Evolutionary conservation across 2,888 invertebrate genomes (phyloP).

Genomic region (Mesochorus sp.): DNA sequence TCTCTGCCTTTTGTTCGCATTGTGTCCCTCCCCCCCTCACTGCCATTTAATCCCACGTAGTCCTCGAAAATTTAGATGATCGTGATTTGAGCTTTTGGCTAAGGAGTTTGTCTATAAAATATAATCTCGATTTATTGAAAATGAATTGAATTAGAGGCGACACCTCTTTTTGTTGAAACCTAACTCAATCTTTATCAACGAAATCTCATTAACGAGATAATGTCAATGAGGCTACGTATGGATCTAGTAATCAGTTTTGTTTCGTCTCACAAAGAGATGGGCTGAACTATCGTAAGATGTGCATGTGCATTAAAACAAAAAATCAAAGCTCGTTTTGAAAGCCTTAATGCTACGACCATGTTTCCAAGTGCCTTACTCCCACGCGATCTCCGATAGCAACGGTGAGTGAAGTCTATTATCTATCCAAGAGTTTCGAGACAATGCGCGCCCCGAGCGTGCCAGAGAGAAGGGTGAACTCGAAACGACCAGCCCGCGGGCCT

Average conservation of each 20-base stretch:
- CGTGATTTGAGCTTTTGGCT: slow-evolving; percentile 46
- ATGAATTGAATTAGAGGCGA: no score
- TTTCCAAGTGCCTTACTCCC: slow-evolving; percentile 31
- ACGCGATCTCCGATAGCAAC: slow-evolving; percentile 45
- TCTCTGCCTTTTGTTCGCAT: slow-evolving; percentile 7
- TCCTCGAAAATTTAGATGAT: slow-evolving; percentile 34
- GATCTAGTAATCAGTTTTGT: background rate
- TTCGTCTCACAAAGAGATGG: no score
- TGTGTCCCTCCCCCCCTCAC: background rate
- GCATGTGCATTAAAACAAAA: background rate
- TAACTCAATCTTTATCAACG: no score
- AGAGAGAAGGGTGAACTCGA: slow-evolving; percentile 47
- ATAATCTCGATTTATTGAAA: no score
- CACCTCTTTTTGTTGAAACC: no score
- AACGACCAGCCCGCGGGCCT: slow-evolving; percentile 58
- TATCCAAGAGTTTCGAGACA: slow-evolving; percentile 57
- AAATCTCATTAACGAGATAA: no score
- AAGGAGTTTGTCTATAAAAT: no score
- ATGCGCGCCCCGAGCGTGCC: slow-evolving; percentile 44
- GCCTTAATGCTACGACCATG: slow-evolving; percentile 18
- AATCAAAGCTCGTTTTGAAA: background rate
- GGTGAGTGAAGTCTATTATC: slow-evolving; percentile 56
- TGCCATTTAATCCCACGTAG: slow-evolving; percentile 32
- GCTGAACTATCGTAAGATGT: background rate
- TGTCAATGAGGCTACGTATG: no score